Evolutionary conservation across 2,888 invertebrate genomes (phyloP).

Genomic region (Bembecia ichneumoniformis): DNA sequence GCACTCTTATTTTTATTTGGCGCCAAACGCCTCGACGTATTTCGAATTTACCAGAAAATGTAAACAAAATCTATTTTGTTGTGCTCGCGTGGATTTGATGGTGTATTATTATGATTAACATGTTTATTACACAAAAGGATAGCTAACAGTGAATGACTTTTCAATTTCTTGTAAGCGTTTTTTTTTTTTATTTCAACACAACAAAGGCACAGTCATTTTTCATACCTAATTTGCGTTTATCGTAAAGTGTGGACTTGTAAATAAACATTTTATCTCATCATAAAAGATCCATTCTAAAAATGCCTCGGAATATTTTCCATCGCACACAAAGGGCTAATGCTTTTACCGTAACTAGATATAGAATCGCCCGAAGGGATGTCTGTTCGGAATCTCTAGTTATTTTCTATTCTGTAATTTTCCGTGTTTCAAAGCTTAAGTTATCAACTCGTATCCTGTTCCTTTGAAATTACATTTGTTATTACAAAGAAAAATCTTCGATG

Average conservation of each 20-base stretch:
- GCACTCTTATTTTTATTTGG: too few relatives aligned
- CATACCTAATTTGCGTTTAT: too few relatives aligned
- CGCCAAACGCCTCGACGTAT: too few relatives aligned
- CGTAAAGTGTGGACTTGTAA: not conserved
- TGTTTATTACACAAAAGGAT: too few relatives aligned
- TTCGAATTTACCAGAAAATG: too few relatives aligned
- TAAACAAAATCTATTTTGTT: too few relatives aligned
- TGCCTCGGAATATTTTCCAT: not conserved
- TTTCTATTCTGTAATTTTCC: constrained; percentile 1
- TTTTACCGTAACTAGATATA: not conserved
- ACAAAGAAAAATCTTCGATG: not conserved
- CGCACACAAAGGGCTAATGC: not conserved
- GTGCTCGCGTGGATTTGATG: too few relatives aligned
- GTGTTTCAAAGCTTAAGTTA: constrained; percentile 1
- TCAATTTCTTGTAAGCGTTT: too few relatives aligned
- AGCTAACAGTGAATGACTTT: too few relatives aligned
- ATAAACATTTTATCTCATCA: not conserved
- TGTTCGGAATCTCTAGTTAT: not conserved
- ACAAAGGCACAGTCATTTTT: too few relatives aligned
- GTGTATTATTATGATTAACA: too few relatives aligned
- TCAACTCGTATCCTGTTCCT: not conserved
- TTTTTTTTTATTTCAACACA: too few relatives aligned
- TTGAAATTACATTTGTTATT: not conserved
- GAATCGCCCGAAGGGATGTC: not conserved
- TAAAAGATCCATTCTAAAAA: not conserved